Percentiles rank a stretch among this genome's conserved stretches.
phyloP scores from a whole-genome alignment of 2,888 invertebrate species.

The Orthosia gracilis region DNA sequence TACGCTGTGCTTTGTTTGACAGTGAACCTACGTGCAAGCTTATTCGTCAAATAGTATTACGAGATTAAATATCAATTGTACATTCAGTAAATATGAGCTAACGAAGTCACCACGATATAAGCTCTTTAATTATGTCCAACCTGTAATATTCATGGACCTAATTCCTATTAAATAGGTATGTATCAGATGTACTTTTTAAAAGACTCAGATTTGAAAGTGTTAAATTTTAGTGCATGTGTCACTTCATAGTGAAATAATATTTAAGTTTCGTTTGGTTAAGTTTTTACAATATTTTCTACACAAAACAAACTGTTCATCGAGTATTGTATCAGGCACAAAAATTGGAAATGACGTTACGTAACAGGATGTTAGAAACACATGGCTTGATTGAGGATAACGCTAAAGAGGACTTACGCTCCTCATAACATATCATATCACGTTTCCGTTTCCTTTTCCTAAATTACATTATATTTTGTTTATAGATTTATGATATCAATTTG shows the following conservation, averaged over 20 bases:
- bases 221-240: no score
- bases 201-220: no score
- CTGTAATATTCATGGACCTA: not conserved
- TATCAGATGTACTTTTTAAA: not conserved
- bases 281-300: conserved; percentile 18
- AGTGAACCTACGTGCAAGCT: not conserved
- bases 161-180: not conserved
- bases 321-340: conserved; percentile 36
- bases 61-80: not conserved
- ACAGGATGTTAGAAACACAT: conserved; percentile 39
- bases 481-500: conserved; percentile 64
- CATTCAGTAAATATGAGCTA: not conserved
- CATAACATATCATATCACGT: conserved; percentile 43
- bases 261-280: not conserved
- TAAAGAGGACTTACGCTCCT: conserved; percentile 57
- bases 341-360: not conserved
- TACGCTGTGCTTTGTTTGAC: no score
- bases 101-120: not conserved
- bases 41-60: not conserved
- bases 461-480: conserved; percentile 59
- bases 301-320: conserved; percentile 57
- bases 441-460: conserved; percentile 50
- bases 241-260: no score
- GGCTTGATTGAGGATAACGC: conserved; percentile 66
- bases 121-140: not conserved